Conservation (phyloP, 2,113 vertebrate species). For the Tylochromis polylepis region DNA sequence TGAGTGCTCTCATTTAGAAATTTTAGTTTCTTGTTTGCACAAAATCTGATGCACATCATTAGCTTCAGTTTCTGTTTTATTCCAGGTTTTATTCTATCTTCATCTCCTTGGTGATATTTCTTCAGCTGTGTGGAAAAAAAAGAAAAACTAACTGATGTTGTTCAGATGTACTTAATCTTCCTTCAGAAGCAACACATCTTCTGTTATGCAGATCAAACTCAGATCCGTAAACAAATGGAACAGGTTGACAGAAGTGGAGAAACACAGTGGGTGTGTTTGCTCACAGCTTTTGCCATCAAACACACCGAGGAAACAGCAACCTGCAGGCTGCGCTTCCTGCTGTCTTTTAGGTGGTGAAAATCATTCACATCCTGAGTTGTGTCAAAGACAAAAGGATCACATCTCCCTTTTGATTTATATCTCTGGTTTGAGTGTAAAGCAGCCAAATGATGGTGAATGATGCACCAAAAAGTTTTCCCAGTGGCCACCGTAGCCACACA, state of each 20-base stretch:
- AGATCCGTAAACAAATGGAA: background rate
- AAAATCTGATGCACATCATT: background rate
- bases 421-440: background rate
- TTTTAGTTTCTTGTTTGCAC: background rate
- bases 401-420: background rate
- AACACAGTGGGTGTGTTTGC: slow-evolving; percentile 7
- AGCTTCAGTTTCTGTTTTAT: background rate
- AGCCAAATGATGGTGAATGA: background rate
- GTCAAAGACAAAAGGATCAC: background rate
- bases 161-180: background rate
- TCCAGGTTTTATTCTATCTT: background rate
- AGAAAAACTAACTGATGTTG: background rate
- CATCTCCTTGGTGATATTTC: background rate
- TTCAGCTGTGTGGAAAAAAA: background rate
- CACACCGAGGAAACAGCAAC: background rate
- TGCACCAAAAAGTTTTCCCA: background rate
- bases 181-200: background rate
- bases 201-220: background rate
- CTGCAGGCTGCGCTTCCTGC: slow-evolving; percentile 1
- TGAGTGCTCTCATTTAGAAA: background rate
- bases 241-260: background rate
- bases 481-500: background rate
- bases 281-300: slow-evolving; percentile 32
- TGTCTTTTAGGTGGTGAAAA: slow-evolving; percentile 10
- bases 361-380: background rate